Evolutionary conservation across 2,888 invertebrate genomes (phyloP).

Genomic region (Antitype chi): DNA sequence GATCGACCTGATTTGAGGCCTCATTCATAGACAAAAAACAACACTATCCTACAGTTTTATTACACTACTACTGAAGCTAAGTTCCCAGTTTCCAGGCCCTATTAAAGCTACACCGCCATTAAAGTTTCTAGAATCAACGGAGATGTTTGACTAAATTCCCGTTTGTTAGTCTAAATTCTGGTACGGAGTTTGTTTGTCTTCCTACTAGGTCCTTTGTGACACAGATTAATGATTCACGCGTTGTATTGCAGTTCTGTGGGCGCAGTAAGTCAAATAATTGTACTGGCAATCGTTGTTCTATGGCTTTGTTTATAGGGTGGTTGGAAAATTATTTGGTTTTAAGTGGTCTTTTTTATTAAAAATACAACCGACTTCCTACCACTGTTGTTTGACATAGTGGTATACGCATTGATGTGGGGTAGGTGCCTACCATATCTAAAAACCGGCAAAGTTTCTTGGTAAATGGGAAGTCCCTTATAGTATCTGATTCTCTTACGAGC

Average conservation of each 20-base stretch:
- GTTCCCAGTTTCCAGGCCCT: neutral
- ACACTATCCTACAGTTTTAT: neutral
- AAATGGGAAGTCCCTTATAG: too few species aligned
- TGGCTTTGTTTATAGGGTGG: neutral
- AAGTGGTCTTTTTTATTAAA: too few species aligned
- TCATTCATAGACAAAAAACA: neutral
- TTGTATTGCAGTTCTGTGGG: conserved; percentile 29
- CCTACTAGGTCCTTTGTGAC: conserved; percentile 41
- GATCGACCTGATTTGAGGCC: too few species aligned
- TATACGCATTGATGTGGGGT: too few species aligned
- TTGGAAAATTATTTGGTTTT: neutral
- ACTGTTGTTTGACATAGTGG: too few species aligned
- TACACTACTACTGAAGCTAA: neutral
- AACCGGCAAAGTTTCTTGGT: too few species aligned
- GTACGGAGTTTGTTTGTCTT: conserved; percentile 45
- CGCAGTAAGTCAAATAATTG: conserved; percentile 29
- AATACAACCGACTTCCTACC: too few species aligned
- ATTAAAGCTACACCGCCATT: conserved; percentile 45
- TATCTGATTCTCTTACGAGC: too few species aligned
- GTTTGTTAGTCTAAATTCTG: conserved; percentile 27
- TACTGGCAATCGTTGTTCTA: neutral
- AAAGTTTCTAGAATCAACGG: conserved; percentile 34
- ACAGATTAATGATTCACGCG: conserved; percentile 51
- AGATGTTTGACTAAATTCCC: conserved; percentile 47
- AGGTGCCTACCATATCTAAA: too few species aligned